phyloP scores from a whole-genome alignment of 2,888 invertebrate species.

The Julus scanicus region DNA sequence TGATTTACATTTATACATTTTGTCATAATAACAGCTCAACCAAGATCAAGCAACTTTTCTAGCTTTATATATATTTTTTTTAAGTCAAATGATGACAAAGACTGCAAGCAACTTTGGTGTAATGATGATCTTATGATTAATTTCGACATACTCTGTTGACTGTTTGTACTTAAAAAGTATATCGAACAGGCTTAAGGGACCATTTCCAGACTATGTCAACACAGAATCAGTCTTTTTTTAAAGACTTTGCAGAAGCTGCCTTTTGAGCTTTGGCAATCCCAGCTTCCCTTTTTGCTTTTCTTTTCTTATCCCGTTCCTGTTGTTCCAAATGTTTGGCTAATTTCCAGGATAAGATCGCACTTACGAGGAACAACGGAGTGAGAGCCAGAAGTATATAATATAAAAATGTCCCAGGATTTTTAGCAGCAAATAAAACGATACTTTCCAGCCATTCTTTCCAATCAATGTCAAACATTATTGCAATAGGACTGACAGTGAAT shows the following conservation, averaged over 20 bases:
- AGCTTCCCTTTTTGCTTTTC: conserved; percentile 66
- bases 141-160: neutral
- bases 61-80: neutral
- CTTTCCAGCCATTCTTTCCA: conserved; percentile 62
- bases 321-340: conserved; percentile 69
- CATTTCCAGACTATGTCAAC: neutral
- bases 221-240: conserved; percentile 46
- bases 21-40: neutral
- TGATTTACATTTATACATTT: conserved; percentile 31
- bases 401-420: conserved; percentile 67
- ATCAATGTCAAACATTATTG: conserved; percentile 49
- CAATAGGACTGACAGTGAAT: neutral
- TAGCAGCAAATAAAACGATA: conserved; percentile 63
- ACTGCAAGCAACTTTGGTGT: neutral
- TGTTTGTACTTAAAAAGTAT: neutral
- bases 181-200: neutral
- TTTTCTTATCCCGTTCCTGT: conserved; percentile 69
- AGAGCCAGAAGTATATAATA: conserved; percentile 69
- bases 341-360: conserved; percentile 70
- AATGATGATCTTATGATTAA: neutral
- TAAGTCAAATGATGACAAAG: neutral
- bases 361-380: conserved; percentile 69
- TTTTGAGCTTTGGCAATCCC: conserved; percentile 63
- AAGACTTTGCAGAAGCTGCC: conserved; percentile 24
- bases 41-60: neutral